Evolutionary conservation across 2,797 vertebrate species (phyloP).

Genomic region (Onychomys leucogaster): DNA sequence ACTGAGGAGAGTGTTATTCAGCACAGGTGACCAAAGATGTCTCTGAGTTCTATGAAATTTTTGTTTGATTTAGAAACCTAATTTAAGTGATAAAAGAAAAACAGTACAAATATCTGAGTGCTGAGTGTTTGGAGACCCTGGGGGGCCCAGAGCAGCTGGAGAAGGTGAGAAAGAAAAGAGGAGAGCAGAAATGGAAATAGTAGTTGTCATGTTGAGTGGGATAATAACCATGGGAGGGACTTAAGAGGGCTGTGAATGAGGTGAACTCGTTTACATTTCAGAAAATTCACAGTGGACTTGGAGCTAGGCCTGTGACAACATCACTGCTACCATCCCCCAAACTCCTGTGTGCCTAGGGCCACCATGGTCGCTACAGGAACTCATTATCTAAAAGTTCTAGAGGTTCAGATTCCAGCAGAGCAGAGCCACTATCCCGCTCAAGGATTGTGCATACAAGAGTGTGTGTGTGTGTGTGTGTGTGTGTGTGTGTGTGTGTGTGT

Average conservation of each 20-base stretch:
- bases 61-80: background rate
- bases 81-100: conserved; percentile 5
- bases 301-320: background rate
- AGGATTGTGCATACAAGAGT: background rate
- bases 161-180: background rate
- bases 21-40: background rate
- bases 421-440: rapidly evolving
- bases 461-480: background rate
- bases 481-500: background rate
- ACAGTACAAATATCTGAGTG: too few relatives aligned
- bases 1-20: background rate
- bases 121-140: background rate
- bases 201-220: too few relatives aligned
- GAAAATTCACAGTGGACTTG: background rate
- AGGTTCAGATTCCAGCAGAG: background rate
- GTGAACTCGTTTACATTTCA: background rate
- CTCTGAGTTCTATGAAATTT: background rate
- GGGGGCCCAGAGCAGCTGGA: rapidly evolving
- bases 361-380: background rate
- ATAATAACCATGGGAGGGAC: rapidly evolving
- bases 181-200: background rate
- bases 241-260: background rate
- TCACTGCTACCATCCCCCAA: background rate
- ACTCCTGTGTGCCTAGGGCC: background rate
- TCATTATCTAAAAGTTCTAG: background rate